Evolutionary conservation across 1,140 invertebrate species (phyloP), one percentile per base, ranked within the genome.

Genomic region (Drosophila leontia): DNA sequence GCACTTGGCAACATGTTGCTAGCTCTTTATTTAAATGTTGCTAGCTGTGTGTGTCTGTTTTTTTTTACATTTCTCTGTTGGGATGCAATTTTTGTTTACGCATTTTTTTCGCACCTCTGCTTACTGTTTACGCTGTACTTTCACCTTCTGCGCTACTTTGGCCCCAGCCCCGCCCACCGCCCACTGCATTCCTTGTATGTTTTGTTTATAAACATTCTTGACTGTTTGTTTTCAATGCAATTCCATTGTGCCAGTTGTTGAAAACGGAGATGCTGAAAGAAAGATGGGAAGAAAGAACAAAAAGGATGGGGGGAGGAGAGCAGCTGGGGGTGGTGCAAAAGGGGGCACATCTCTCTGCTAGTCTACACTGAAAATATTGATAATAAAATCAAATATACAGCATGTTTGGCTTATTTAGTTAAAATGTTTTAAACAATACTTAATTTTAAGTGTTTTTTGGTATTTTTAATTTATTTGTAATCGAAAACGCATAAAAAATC

Each of bases 181-280:
- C 56, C 57, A 23, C n/a, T 50, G 67, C 55, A 72, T 78, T 78
- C 63, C 26, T 42, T 63, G 26, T 37, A 48, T 90, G 78, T 84
- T 88, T 88, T 88, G 84, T 88, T 88, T 88, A 88, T 90, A 83
- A 88, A 88, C 81, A 86, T 86, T 81, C 67, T 48, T 44, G 47
- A 35, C 59, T 88, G 84, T 88, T 88, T 88, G 80, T 88, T 88
- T 90, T 84, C 59, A 78, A 88, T 88, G 84, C 84, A 88, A 88
- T 88, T 90, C 34, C 64, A 35, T 62, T 70, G 77, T 41, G 48
- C 39, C 45, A 60, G 64, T 82, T 67, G 84, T 80, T 84, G 80
- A 88, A 60, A 80, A 67, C 47, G 48, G 51, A 59, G 53, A 56
- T 56, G 53, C 35, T 17, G 42, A 19, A 69, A 55, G 42, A 70